Percentiles rank a stretch among this genome's conserved stretches.
phyloP scores from a whole-genome alignment of 1,140 invertebrate genomes.

The Diorhabda carinulata region DNA sequence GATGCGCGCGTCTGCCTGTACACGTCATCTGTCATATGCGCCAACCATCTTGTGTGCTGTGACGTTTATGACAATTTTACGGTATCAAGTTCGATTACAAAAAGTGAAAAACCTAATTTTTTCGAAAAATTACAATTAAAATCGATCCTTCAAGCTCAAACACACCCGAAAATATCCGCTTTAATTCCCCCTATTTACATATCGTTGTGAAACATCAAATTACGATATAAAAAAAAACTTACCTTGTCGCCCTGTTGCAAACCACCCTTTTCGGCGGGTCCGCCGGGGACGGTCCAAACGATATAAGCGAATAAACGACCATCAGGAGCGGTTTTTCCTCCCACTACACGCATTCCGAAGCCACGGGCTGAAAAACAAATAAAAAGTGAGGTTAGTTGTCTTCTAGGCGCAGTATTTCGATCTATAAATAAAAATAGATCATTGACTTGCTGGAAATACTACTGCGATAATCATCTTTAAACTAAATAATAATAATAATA shows the following conservation, averaged over 20 bases:
- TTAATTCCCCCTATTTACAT: constrained; percentile 8
- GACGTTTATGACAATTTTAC: too few relatives aligned
- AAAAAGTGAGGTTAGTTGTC: background rate
- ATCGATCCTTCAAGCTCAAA: background rate
- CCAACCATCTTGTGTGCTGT: too few relatives aligned
- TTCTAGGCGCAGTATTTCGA: too few relatives aligned
- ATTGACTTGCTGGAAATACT: background rate
- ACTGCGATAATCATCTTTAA: constrained; percentile 14
- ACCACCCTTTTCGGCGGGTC: constrained; percentile 83
- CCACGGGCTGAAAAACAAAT: constrained; percentile 65
- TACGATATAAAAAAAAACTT: background rate
- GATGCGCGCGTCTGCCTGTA: too few relatives aligned
- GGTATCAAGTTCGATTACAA: too few relatives aligned
- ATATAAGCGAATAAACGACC: constrained; percentile 85
- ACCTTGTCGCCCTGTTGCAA: constrained; percentile 78
- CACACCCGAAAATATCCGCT: background rate
- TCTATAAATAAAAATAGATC: too few relatives aligned
- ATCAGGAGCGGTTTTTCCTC: constrained; percentile 78
- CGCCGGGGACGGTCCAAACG: constrained; percentile 85
- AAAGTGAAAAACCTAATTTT: too few relatives aligned
- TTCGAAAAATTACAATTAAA: too few relatives aligned
- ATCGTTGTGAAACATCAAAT: background rate
- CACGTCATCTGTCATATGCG: too few relatives aligned
- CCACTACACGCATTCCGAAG: constrained; percentile 90
- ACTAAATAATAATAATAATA: too few relatives aligned